Evolutionary conservation across 2,888 invertebrate genomes (phyloP), one percentile per base, ranked within the genome.

Genomic region (Schrankia costaestrigalis): DNA sequence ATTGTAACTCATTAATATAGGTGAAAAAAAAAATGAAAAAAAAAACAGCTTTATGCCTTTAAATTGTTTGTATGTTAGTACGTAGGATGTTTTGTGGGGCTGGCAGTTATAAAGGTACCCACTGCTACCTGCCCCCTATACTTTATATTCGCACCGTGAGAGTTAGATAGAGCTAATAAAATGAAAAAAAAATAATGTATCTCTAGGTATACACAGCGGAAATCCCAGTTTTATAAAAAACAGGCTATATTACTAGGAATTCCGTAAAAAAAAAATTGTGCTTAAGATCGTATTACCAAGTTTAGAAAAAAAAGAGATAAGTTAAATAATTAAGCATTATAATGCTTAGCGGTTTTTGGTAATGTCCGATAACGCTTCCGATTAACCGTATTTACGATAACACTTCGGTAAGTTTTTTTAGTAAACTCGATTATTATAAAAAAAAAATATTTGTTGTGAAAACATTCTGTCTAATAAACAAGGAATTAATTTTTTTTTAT

Each of bases 31-130:
- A 77, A 71, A 66, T 45, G 36, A 56, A 69, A 74, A 82, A 80
- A 80, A 83, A 75, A 57, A 71, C 78, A 78, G 84, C 85, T 85
- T 86, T 75, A 84, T 74, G 84, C 85, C 83, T 84, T 83, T 78
- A 78, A 57, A 84, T 80, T 80, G 79, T 82, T 84, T 84, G 80
- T 82, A 84, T 76, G 76, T 78, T 82, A 83, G 78, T 63, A 55
- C 43, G 71, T 82, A 80, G 82, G 71, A 63, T 62, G 71, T 78
- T 75, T 63, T 57, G 54, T 58, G 72, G 56, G 77, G 77, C 67
- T 53, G 49, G 71, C 72, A 65, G 73, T 68, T 75, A 72, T 75
- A 72, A 71, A 69, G 56, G 67, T 77, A 78, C 70, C 68, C 73
- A 73, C 76, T 73, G 76, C 70, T 61, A 51, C 40, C 50, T 54